These are phyloP conservation scores for Drosophila planitibia DNA, from an alignment of 2,888 invertebrate genomes.

Conservation along the genomic window DNA sequence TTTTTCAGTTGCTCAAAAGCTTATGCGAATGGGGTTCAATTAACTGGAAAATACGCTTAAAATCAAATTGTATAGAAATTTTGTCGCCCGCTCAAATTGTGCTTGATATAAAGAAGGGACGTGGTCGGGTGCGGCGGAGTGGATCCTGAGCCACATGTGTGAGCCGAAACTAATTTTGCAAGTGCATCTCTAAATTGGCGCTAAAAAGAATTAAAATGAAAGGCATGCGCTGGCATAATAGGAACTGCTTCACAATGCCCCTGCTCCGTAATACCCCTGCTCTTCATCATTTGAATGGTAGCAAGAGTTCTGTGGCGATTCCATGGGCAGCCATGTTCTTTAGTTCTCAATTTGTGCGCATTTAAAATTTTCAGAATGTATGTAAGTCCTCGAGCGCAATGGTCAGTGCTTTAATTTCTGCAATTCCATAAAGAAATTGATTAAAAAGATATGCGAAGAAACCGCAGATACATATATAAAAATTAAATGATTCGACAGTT, in stretches of 20 bases:
- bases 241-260: constrained; percentile 46
- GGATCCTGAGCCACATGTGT: constrained; percentile 30
- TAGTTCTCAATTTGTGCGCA: constrained; percentile 41
- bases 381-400: constrained; percentile 22
- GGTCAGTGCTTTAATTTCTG: constrained; percentile 31
- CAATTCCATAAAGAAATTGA: constrained; percentile 49
- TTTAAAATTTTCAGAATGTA: constrained; percentile 20
- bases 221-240: constrained; percentile 64
- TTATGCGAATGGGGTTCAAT: constrained; percentile 67
- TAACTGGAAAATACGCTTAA: constrained; percentile 82
- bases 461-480: constrained; percentile 5
- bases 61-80: constrained; percentile 81
- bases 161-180: constrained; percentile 72
- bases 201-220: constrained; percentile 77
- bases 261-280: too few relatives aligned
- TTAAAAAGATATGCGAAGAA: constrained; percentile 34
- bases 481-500: constrained; percentile 1
- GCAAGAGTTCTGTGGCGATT: constrained; percentile 10
- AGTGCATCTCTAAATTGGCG: constrained; percentile 72
- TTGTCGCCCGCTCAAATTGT: constrained; percentile 77
- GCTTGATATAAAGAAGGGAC: constrained; percentile 41
- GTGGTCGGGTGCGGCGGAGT: neutral
- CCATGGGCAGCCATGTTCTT: too few relatives aligned
- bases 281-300: constrained; percentile 21
- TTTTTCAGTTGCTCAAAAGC: constrained; percentile 37